These are phyloP conservation scores for Petaurus breviceps DNA, from an alignment of 2,113 vertebrate genomes.

Conservation along the genomic window DNA sequence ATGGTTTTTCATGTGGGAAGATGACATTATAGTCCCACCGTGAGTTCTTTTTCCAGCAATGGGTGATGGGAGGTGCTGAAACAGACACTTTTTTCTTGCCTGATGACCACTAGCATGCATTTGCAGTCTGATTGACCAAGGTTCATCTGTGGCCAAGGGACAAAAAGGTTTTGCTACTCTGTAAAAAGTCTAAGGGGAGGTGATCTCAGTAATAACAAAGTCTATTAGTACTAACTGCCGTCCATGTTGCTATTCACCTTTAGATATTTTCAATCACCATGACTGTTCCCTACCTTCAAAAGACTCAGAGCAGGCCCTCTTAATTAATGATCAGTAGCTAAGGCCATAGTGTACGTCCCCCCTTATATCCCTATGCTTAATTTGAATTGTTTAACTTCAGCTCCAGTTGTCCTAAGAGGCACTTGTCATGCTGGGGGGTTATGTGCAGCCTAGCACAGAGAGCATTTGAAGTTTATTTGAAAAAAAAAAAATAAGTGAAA, in stretches of 20 bases:
- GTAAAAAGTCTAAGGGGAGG: constrained; percentile 2
- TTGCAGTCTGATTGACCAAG: not conserved
- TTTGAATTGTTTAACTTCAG: not conserved
- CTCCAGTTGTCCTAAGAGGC: not conserved
- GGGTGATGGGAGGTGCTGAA: not conserved
- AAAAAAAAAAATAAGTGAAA: not conserved
- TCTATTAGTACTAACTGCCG: not conserved
- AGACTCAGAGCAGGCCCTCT: constrained; percentile 10
- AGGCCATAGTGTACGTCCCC: not conserved
- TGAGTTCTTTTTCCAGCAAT: not conserved
- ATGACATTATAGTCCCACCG: too few relatives aligned
- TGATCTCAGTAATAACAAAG: not conserved
- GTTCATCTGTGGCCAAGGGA: constrained; percentile 1
- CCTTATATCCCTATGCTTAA: not conserved
- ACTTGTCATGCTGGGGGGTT: constrained; percentile 8
- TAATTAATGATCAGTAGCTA: not conserved
- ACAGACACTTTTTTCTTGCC: not conserved
- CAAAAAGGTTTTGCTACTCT: not conserved
- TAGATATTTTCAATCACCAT: constrained; percentile 50
- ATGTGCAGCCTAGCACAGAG: not conserved
- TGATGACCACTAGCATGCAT: not conserved
- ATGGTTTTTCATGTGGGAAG: not conserved
- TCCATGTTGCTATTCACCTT: constrained; percentile 3
- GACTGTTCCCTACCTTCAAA: constrained; percentile 34
- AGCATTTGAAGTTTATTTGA: not conserved